Base-by-base conservation (phyloP, 2,797 vertebrate species). In the Spinibarbus caldwelli region DNA sequence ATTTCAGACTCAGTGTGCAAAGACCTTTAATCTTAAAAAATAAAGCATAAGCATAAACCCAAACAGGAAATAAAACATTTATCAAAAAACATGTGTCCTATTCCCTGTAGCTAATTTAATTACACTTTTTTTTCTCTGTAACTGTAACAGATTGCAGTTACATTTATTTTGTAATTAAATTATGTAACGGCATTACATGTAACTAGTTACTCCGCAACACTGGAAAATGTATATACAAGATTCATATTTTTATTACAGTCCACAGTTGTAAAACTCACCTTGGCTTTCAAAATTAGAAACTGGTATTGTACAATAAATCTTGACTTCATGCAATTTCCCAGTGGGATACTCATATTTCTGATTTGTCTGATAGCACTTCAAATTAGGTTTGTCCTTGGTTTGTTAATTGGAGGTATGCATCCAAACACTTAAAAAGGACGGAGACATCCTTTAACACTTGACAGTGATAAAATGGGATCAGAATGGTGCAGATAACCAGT, bases 401-500 rank as follows among this genome's bases (percentile, higher is more conserved):
- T 59, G 75, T 41, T 78, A 23, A 59, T 41, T 59, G 12, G 34
- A 59, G 52, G 34, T 23, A 14, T 15, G 14, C 36, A 59, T 41
- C 6, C 34, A 77, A 26, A 73, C 17, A 21, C 12, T 14, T 54
- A 10, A 49, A 21, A 11, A 49, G 21, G 7, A 23, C 29, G 15
- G 10, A 76, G 14, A 67, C 29, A 64, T 64, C 29, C 54, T 66
- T 59, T 76, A 36, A 26, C 21, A 45, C 34, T 77, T 19, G 78
- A 67, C 81, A 62, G 17, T 85, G 82, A 87, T 81, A 31, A 70
- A 87, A 41, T 54, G 31, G n/a, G 26, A 77, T 34, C 49, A 67
- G 47, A 68, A 70, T 41, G 15, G 41, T 47, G 54, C 41, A 49
- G 29, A 80, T 80, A 84, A 87, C 14, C 47, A 17, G 49, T 68